Conservation (phyloP, 1,140 invertebrate species). For the Gonatopus flavifemur region DNA sequence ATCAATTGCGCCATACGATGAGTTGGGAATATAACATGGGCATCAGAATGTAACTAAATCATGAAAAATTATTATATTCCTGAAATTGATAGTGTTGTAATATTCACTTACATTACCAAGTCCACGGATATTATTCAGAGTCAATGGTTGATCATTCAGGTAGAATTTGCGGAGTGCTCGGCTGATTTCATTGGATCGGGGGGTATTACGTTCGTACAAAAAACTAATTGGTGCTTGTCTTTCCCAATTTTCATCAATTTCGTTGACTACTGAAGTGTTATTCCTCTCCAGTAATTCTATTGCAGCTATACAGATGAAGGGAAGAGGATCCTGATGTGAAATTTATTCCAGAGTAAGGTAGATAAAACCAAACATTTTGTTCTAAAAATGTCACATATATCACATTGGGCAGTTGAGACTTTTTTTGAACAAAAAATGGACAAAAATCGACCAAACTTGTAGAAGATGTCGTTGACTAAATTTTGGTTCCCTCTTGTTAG, state of each 20-base stretch:
- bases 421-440: too few species aligned
- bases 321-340: constrained; percentile 41
- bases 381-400: not conserved
- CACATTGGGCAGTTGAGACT: not conserved
- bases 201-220: constrained; percentile 55
- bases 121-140: constrained; percentile 30
- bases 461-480: too few species aligned
- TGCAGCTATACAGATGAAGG: constrained; percentile 34
- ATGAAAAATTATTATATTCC: not conserved
- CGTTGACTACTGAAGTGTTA: constrained; percentile 46
- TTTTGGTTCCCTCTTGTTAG: too few species aligned
- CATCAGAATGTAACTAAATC: constrained; percentile 35
- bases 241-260: constrained; percentile 58
- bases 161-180: constrained; percentile 52
- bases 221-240: constrained; percentile 60
- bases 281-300: constrained; percentile 45
- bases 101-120: constrained; percentile 33
- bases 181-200: constrained; percentile 54
- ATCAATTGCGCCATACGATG: constrained; percentile 32
- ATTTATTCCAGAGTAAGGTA: not conserved
- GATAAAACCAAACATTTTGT: not conserved
- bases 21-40: constrained; percentile 22
- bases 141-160: constrained; percentile 42
- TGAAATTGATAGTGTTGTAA: constrained; percentile 2
- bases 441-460: too few species aligned